A percentile compares a stretch with the other conserved stretches of the same genome.
Conservation (phyloP, 2,888 invertebrate species). For the Dendrolimus houi region DNA sequence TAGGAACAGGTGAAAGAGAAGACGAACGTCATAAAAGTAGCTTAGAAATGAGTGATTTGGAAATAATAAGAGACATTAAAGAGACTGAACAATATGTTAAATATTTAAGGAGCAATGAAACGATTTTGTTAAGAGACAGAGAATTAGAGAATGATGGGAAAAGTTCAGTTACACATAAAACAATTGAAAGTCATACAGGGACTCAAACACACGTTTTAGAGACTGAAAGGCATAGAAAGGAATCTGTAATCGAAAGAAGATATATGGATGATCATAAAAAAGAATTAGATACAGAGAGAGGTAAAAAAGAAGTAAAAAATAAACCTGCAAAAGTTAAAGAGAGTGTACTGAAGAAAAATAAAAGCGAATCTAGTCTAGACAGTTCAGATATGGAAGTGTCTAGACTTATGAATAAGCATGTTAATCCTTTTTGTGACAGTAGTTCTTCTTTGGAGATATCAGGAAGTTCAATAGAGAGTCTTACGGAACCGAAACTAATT, state of each 20-base stretch:
- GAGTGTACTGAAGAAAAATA: slow-evolving; percentile 67
- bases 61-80: slow-evolving; percentile 4
- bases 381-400: slow-evolving; percentile 72
- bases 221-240: slow-evolving; percentile 8
- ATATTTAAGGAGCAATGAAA: not conserved
- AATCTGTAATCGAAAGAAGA: slow-evolving; percentile 2
- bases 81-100: slow-evolving; percentile 26
- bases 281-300: slow-evolving; percentile 14
- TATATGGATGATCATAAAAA: slow-evolving; percentile 8
- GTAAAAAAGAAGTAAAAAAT: slow-evolving; percentile 27
- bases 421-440: slow-evolving; percentile 61
- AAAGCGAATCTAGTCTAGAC: slow-evolving; percentile 70
- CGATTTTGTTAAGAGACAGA: slow-evolving; percentile 8
- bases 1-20: too few relatives aligned
- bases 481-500: slow-evolving; percentile 26
- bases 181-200: not conserved
- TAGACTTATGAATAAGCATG: slow-evolving; percentile 57
- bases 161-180: not conserved
- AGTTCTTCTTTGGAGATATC: slow-evolving; percentile 67
- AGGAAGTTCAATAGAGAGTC: slow-evolving; percentile 67
- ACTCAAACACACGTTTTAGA: slow-evolving; percentile 11
- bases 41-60: too few relatives aligned
- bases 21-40: too few relatives aligned
- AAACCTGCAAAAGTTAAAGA: slow-evolving; percentile 55
- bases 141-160: slow-evolving; percentile 15